These are phyloP conservation scores for Drosophila stalkeri DNA, from an alignment of 2,888 invertebrate species.

Conservation along the genomic window DNA sequence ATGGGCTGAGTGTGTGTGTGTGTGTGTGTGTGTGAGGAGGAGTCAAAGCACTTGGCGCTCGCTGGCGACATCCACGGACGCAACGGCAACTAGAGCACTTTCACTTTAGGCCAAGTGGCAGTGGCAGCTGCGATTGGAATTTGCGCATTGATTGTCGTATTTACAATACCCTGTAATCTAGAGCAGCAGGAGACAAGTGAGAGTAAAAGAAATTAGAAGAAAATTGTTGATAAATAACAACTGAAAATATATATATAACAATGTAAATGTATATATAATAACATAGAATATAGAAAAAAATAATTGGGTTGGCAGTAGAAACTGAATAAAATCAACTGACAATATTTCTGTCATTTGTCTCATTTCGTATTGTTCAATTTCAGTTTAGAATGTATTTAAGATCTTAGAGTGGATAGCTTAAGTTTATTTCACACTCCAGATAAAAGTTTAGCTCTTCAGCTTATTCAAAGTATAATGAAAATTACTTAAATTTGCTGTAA, in stretches of 20 bases:
- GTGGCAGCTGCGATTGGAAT: constrained; percentile 62
- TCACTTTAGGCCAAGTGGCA: constrained; percentile 75
- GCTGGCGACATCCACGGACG: constrained; percentile 61
- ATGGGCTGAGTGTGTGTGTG: constrained; percentile 28
- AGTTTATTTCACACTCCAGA: not conserved
- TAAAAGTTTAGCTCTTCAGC: not conserved
- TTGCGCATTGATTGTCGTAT: constrained; percentile 67
- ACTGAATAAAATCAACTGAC: not conserved
- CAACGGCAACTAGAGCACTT: constrained; percentile 83
- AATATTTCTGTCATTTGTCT: not conserved
- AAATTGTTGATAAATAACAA: not conserved
- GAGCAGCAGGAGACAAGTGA: not conserved
- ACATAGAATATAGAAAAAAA: not conserved
- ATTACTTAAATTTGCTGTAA: too few relatives aligned
- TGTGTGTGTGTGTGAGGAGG: constrained; percentile 56
- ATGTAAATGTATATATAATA: not conserved
- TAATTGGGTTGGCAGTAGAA: not conserved
- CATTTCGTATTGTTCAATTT: not conserved
- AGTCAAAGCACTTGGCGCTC: constrained; percentile 73
- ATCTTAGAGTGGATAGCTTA: not conserved
- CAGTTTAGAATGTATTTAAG: not conserved
- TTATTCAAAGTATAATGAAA: too few relatives aligned
- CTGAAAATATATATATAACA: not conserved
- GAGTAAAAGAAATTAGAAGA: not conserved
- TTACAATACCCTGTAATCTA: constrained; percentile 25